phyloP scores from a whole-genome alignment of 1,140 invertebrate genomes.

The Sitobion miscanthi region DNA sequence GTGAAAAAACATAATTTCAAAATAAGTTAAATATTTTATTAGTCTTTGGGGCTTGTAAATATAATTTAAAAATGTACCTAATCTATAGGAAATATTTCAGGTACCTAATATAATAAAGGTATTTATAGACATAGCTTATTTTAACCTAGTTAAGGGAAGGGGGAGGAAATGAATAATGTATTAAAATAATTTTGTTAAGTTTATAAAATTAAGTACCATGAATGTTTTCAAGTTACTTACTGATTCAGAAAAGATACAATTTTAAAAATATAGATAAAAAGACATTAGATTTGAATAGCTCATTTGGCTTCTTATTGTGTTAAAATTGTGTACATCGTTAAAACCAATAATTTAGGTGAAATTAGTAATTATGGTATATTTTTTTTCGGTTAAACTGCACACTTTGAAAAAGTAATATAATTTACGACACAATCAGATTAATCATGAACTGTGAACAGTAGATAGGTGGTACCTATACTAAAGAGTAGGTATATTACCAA shows the following conservation, averaged over 20 bases:
- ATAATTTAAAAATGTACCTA: too few relatives aligned
- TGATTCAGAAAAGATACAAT: background rate
- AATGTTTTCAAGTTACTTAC: background rate
- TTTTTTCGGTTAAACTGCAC: background rate
- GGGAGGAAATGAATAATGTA: background rate
- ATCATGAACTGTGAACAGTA: background rate
- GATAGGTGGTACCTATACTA: background rate
- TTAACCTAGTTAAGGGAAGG: background rate
- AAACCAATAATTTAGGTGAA: background rate
- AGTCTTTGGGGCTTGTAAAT: too few relatives aligned
- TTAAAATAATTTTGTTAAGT: background rate
- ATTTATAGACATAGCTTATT: background rate
- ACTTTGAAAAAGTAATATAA: background rate
- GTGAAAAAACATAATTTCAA: background rate
- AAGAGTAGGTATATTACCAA: background rate
- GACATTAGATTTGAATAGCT: background rate
- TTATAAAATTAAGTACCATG: background rate
- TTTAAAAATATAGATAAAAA: background rate
- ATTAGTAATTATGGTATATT: background rate
- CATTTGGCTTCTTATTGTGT: background rate
- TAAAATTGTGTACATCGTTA: background rate
- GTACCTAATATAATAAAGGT: too few relatives aligned
- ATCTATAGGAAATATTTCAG: too few relatives aligned
- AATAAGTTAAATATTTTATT: too few relatives aligned
- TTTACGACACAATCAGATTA: background rate